A percentile compares a stretch with the other conserved stretches of the same genome.
Conservation (phyloP, 2,113 vertebrate genomes). For the Lepus americanus region DNA sequence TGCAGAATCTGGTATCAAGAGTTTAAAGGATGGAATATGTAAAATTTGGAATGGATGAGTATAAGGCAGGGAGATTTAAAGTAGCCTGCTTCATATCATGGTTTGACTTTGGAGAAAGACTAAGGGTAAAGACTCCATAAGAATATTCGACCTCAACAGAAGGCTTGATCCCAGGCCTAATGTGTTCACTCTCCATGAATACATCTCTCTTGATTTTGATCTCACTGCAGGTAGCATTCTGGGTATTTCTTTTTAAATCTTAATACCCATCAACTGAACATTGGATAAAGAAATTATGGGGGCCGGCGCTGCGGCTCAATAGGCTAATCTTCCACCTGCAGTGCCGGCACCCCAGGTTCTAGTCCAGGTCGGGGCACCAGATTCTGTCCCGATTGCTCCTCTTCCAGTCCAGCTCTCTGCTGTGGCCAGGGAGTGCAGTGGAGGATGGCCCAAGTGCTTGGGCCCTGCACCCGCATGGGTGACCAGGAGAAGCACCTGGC, state of each 20-base stretch:
- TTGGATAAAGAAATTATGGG: no score
- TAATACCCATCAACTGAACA: no score
- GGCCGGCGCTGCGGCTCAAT: no score
- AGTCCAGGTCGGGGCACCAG: no score
- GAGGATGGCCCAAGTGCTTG: no score
- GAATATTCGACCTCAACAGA: not conserved
- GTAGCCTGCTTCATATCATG: not conserved
- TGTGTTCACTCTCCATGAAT: not conserved
- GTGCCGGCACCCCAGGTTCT: no score
- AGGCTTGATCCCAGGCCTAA: not conserved
- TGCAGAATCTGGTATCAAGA: not conserved
- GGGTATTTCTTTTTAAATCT: not conserved
- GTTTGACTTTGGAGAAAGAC: not conserved
- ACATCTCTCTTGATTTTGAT: not conserved
- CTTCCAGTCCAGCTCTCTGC: no score
- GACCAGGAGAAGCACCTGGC: no score
- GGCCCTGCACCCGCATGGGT: no score
- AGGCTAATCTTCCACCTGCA: no score
- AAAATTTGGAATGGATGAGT: fast-evolving
- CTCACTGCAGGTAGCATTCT: not conserved
- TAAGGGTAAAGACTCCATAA: not conserved
- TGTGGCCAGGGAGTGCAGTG: no score
- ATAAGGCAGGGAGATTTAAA: not conserved
- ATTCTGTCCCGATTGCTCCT: no score
- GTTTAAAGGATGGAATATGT: not conserved